Conservation (phyloP, 1,140 invertebrate species). For the Zophobas atratus region DNA sequence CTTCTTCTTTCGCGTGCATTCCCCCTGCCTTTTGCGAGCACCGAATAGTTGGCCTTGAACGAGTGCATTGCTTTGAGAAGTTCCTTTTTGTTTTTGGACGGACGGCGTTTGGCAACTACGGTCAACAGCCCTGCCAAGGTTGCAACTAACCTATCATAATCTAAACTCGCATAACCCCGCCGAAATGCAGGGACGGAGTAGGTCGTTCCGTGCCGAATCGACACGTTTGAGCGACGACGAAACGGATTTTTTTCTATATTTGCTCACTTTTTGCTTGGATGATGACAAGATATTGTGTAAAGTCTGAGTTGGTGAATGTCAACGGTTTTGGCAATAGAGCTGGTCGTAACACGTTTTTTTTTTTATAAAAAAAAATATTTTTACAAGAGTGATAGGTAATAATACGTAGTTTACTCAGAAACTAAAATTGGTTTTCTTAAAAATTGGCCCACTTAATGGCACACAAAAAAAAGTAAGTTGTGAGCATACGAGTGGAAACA, state of each 20-base stretch:
- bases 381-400: no score
- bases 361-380: no score
- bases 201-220: slow-evolving; percentile 3
- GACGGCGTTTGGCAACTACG: slow-evolving; percentile 66
- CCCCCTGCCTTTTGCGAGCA: slow-evolving; percentile 58
- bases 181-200: slow-evolving; percentile 54
- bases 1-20: slow-evolving; percentile 53
- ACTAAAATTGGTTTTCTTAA: no score
- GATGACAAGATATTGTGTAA: no score
- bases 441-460: no score
- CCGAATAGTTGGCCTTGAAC: slow-evolving; percentile 67
- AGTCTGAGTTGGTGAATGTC: no score
- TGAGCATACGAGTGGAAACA: no score
- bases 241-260: background rate
- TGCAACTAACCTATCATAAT: slow-evolving; percentile 67
- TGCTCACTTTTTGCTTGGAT: no score
- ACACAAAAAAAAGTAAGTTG: no score
- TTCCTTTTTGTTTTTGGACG: slow-evolving; percentile 67
- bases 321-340: no score
- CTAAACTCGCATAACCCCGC: slow-evolving; percentile 60
- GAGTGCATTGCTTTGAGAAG: slow-evolving; percentile 67
- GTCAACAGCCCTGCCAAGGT: slow-evolving; percentile 67
- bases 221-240: background rate
- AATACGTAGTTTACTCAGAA: no score
- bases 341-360: no score